Evolutionary conservation across 2,888 invertebrate species (phyloP).

Genomic region (Spicauda simplicius): DNA sequence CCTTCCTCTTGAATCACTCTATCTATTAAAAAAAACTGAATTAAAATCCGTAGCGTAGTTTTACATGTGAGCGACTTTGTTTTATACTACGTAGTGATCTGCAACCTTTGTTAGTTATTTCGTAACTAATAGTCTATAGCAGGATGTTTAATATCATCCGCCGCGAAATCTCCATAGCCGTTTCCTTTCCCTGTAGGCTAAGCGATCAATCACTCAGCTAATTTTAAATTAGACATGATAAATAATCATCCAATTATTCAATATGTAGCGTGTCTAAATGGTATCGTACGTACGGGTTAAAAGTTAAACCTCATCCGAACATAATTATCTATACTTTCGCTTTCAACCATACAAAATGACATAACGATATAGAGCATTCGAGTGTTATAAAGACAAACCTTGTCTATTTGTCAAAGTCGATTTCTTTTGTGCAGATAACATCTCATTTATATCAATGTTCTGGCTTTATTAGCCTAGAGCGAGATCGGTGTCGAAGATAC

Average conservation of each 20-base stretch:
- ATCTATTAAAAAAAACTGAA: too few relatives aligned
- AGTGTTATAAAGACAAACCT: constrained; percentile 44
- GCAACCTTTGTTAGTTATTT: too few relatives aligned
- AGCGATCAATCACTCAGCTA: constrained; percentile 37
- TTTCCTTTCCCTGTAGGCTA: constrained; percentile 26
- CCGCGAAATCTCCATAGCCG: neutral
- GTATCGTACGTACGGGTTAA: constrained; percentile 35
- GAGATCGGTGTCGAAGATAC: constrained; percentile 21
- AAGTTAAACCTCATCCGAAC: constrained; percentile 37
- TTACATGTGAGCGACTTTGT: too few relatives aligned
- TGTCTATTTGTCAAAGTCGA: constrained; percentile 59
- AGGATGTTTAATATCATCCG: too few relatives aligned
- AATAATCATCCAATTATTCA: constrained; percentile 38
- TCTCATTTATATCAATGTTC: constrained; percentile 43
- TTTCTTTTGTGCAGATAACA: constrained; percentile 51
- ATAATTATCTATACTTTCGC: constrained; percentile 43
- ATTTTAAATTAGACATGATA: constrained; percentile 31
- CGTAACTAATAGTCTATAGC: too few relatives aligned
- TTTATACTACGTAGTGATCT: too few relatives aligned
- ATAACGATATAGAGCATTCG: constrained; percentile 34
- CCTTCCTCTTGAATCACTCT: too few relatives aligned
- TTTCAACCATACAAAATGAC: constrained; percentile 36
- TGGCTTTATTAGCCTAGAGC: constrained; percentile 22
- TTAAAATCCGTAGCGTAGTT: too few relatives aligned
- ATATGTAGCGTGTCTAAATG: constrained; percentile 32